Percentiles rank a stretch among this genome's conserved stretches.
Evolutionary conservation across 2,113 vertebrate genomes (phyloP).

Genomic region (Entomyzon cyanotis): DNA sequence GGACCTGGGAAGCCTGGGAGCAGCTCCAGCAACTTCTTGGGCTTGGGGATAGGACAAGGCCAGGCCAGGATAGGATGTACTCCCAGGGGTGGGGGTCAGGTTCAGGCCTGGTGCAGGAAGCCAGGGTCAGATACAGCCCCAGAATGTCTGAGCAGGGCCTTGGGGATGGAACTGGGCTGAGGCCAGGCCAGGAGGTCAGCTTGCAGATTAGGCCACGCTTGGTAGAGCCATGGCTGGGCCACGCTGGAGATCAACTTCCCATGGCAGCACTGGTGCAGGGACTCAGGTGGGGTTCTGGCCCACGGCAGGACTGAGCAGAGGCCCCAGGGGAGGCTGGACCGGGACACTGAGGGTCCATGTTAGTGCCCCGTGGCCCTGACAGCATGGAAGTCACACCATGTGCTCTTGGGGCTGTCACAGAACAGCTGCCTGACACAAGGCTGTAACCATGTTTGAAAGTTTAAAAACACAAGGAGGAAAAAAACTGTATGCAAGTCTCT

Average conservation of each 20-base stretch:
- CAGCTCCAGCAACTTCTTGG: neutral
- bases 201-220: neutral
- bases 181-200: neutral
- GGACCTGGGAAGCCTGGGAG: neutral
- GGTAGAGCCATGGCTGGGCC: fast-evolving
- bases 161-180: neutral
- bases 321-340: neutral
- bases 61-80: neutral
- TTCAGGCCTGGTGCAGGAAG: neutral
- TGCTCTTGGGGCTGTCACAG: neutral
- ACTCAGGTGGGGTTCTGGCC: neutral
- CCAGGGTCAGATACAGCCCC: neutral
- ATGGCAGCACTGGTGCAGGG: neutral
- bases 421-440: neutral
- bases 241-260: neutral
- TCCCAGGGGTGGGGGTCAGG: neutral
- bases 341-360: neutral
- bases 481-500: neutral
- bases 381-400: fast-evolving
- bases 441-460: neutral
- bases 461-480: neutral
- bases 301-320: neutral
- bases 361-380: neutral
- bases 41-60: neutral
- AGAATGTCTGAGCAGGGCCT: neutral